Percentiles rank a stretch among this genome's conserved stretches.
Conservation (phyloP, 2,888 invertebrate species). For the Branchipolynoe longqiensis region DNA sequence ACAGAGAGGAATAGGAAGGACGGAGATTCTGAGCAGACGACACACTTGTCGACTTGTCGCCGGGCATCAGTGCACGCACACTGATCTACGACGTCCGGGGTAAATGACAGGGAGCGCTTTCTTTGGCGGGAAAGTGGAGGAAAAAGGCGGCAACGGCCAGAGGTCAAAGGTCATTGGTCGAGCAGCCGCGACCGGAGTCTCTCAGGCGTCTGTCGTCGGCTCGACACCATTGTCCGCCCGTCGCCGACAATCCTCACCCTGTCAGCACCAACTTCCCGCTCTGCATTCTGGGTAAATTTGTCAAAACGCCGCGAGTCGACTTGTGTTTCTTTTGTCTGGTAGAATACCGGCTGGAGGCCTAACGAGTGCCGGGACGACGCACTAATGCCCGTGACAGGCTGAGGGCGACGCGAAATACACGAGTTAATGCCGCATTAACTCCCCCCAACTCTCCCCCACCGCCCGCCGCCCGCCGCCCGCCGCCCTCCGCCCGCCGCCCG, state of each 20-base stretch:
- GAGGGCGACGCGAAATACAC: not conserved
- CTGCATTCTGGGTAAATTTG: slow-evolving; percentile 5
- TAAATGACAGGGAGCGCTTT: slow-evolving; percentile 23
- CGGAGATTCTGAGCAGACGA: slow-evolving; percentile 2
- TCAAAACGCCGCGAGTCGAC: not conserved
- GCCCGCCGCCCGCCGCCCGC: not conserved
- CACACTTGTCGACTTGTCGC: slow-evolving; percentile 10
- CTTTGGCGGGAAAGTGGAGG: not conserved
- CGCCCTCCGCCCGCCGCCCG: not conserved
- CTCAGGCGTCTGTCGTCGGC: not conserved
- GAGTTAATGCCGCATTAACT: not conserved
- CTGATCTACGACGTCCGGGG: slow-evolving; percentile 5
- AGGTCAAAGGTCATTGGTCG: slow-evolving; percentile 24
- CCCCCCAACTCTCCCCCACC: not conserved
- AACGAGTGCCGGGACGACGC: not conserved
- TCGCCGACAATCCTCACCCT: not conserved
- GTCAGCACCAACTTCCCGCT: slow-evolving; percentile 27
- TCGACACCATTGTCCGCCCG: not conserved
- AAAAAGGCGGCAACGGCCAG: slow-evolving; percentile 1
- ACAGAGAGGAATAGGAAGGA: no score
- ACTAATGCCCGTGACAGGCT: slow-evolving; percentile 24
- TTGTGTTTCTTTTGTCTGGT: slow-evolving; percentile 17
- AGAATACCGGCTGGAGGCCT: not conserved
- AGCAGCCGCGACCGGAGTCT: not conserved
- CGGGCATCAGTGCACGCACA: not conserved